Conservation (phyloP, 2,888 invertebrate genomes). For the Endotricha flammealis region DNA sequence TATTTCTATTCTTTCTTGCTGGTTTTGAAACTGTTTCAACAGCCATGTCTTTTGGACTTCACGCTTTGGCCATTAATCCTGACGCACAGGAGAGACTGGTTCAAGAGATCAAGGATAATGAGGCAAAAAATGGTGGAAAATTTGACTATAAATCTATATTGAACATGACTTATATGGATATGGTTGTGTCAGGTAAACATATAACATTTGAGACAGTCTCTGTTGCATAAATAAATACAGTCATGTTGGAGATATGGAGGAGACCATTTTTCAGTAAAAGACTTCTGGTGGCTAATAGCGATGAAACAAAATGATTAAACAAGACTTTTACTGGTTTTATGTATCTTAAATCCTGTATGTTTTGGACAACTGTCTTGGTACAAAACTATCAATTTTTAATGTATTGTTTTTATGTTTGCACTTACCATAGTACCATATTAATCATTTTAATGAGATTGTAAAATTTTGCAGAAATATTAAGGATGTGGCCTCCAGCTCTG, state of each 20-base stretch:
- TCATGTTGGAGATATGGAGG: too few relatives aligned
- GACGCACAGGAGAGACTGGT: slow-evolving; percentile 44
- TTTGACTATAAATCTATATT: slow-evolving; percentile 62
- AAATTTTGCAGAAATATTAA: slow-evolving; percentile 51
- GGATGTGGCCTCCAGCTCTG: slow-evolving; percentile 63
- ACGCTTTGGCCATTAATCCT: slow-evolving; percentile 45
- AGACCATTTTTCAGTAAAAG: too few relatives aligned
- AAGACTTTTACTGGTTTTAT: too few relatives aligned
- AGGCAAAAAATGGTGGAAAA: slow-evolving; percentile 42
- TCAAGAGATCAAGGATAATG: slow-evolving; percentile 39
- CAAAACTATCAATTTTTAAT: too few relatives aligned
- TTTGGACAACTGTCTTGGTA: too few relatives aligned
- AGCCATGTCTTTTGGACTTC: slow-evolving; percentile 35
- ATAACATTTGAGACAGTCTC: too few relatives aligned
- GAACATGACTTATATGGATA: slow-evolving; percentile 58
- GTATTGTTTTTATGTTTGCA: too few relatives aligned
- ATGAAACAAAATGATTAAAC: too few relatives aligned
- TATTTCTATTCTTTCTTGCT: slow-evolving; percentile 43
- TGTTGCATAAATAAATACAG: slow-evolving; percentile 8
- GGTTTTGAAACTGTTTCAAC: slow-evolving; percentile 48
- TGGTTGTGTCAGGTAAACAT: slow-evolving; percentile 56
- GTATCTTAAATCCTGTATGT: too few relatives aligned
- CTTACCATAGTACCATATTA: too few relatives aligned
- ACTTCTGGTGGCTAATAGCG: too few relatives aligned
- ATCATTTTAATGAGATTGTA: too few relatives aligned